A percentile compares a stretch with the other conserved stretches of the same genome.
Evolutionary conservation across 2,113 vertebrate genomes (phyloP).

Genomic region (Felis chaus): DNA sequence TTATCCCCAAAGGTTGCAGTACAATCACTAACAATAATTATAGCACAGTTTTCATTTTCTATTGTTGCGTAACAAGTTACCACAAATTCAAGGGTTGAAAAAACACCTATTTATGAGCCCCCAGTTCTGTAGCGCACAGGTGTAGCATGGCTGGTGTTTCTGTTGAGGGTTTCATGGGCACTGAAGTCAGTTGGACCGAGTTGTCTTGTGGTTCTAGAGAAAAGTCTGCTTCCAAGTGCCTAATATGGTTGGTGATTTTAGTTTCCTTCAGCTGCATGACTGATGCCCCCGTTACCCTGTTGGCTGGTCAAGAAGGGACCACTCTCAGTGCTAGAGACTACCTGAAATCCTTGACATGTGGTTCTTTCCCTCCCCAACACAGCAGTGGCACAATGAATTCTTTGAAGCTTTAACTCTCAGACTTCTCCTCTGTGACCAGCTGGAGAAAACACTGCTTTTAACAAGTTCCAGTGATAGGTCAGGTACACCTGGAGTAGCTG

Average conservation of each 20-base stretch:
- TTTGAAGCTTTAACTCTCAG: not conserved
- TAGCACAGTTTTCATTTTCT: not conserved
- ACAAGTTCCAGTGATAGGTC: not conserved
- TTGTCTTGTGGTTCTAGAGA: not conserved
- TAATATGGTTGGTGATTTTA: not conserved
- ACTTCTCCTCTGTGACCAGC: not conserved
- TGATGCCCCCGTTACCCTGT: not conserved
- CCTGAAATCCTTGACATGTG: rapidly evolving
- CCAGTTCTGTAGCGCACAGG: not conserved
- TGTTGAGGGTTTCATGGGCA: not conserved
- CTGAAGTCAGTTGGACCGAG: not conserved
- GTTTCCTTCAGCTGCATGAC: not conserved
- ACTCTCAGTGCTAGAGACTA: not conserved
- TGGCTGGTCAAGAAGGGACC: not conserved
- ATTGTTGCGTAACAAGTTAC: not conserved
- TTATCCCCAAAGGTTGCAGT: not conserved
- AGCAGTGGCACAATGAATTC: not conserved
- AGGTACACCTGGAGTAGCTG: no score
- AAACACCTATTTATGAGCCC: not conserved
- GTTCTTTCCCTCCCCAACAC: no score
- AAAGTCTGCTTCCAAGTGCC: not conserved
- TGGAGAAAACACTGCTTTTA: not conserved
- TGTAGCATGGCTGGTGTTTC: not conserved
- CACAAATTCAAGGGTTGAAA: not conserved
- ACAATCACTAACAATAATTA: not conserved